These are phyloP conservation scores for Plectropomus leopardus DNA, from an alignment of 2,113 vertebrate species.

Conservation along the genomic window DNA sequence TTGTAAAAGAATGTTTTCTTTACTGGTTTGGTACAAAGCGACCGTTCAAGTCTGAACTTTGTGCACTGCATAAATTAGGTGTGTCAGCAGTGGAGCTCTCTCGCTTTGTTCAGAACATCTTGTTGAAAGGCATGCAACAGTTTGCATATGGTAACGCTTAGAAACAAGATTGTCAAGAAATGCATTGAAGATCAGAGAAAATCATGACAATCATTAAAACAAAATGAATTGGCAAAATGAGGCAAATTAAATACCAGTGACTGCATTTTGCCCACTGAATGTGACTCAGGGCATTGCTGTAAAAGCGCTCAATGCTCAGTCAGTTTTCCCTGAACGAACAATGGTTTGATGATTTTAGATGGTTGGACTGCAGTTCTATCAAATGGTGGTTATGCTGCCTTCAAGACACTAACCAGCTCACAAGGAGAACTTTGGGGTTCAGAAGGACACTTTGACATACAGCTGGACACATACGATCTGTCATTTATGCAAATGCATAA, in stretches of 20 bases:
- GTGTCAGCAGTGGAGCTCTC: constrained; percentile 6
- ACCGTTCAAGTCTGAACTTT: neutral
- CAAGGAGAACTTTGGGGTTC: neutral
- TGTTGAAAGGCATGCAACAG: neutral
- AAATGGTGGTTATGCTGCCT: neutral
- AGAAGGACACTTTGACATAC: neutral
- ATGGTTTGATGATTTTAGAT: no score
- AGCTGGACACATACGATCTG: neutral
- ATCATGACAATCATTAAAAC: neutral
- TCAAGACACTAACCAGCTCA: neutral
- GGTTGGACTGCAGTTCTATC: neutral
- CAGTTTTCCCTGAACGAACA: no score
- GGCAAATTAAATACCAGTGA: no score
- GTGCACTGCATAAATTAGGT: constrained; percentile 10
- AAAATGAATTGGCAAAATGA: no score
- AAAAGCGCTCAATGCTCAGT: no score
- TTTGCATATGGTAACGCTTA: neutral
- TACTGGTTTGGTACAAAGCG: neutral
- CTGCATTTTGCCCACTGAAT: no score
- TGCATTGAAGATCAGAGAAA: neutral
- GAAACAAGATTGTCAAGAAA: neutral
- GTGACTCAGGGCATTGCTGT: no score
- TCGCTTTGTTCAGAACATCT: neutral
- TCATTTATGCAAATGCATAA: neutral
- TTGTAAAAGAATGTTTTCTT: neutral